A percentile compares a stretch with the other conserved stretches of the same genome.
Evolutionary conservation across 2,888 invertebrate species (phyloP).

Genomic region (Tipula unca): DNA sequence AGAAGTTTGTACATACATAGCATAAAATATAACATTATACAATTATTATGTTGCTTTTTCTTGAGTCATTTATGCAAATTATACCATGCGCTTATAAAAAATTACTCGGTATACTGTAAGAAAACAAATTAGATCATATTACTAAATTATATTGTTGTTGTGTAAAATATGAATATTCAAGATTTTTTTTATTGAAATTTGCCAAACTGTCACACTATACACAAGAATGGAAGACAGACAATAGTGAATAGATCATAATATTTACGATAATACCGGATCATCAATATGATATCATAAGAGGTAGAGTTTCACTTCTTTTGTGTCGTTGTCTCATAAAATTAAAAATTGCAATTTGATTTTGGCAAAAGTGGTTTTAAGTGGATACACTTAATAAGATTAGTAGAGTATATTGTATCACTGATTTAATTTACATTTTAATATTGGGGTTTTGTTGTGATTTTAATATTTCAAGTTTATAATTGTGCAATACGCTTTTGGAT

Average conservation of each 20-base stretch:
- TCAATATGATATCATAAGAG: background rate
- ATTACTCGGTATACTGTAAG: background rate
- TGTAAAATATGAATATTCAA: background rate
- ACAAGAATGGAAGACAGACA: background rate
- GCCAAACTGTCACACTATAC: background rate
- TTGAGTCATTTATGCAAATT: slow-evolving; percentile 2
- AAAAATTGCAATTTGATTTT: background rate
- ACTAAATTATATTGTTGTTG: background rate
- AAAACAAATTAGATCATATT: background rate
- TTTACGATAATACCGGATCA: background rate
- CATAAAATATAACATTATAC: background rate
- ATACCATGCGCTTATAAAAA: background rate
- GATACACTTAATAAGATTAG: background rate
- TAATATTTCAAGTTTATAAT: background rate
- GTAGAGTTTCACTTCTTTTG: background rate
- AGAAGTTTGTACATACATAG: background rate
- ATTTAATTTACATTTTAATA: background rate
- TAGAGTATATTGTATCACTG: background rate
- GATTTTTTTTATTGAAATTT: background rate
- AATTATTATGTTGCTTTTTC: background rate
- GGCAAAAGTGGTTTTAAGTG: background rate
- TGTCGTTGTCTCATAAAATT: background rate
- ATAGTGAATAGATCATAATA: background rate
- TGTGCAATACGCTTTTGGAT: too few relatives aligned
- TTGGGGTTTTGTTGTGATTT: too few relatives aligned